Conservation (phyloP, 2,113 vertebrate species). For the Columba livia region DNA sequence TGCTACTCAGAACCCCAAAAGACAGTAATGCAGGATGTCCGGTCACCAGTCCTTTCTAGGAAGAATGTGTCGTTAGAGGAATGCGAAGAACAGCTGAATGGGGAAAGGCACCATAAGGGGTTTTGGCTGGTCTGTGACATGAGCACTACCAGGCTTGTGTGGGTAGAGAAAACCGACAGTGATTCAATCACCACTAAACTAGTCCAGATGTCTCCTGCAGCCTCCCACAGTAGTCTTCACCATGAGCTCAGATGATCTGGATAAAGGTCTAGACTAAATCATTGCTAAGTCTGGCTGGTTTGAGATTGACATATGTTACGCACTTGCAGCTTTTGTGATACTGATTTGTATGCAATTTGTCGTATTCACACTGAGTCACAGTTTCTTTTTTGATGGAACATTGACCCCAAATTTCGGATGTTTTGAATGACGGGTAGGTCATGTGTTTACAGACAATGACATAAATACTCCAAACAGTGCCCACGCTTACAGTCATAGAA, state of each 20-base stretch:
- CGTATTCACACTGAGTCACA: neutral
- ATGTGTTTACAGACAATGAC: neutral
- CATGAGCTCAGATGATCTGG: neutral
- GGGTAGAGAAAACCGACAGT: conserved; percentile 3
- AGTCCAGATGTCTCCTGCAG: conserved; percentile 37
- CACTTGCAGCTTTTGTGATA: neutral
- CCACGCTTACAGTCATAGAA: neutral
- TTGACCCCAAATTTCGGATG: neutral
- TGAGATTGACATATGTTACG: conserved; percentile 20
- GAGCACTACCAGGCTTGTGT: conserved; percentile 11
- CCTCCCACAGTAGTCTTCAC: conserved; percentile 38
- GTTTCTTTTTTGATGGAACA: neutral
- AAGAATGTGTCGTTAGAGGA: neutral
- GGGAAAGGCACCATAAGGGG: neutral
- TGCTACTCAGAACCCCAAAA: neutral
- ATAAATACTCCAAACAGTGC: neutral
- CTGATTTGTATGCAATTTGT: neutral
- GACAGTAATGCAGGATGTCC: neutral
- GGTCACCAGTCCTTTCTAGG: neutral
- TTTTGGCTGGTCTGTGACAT: neutral
- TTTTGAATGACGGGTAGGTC: neutral
- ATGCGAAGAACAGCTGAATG: neutral
- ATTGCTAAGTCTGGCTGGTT: neutral
- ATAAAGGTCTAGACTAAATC: conserved; percentile 42
- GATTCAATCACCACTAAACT: conserved; percentile 53